Base-by-base conservation (phyloP, 2,113 vertebrate genomes). In the Prionailurus bengalensis region DNA sequence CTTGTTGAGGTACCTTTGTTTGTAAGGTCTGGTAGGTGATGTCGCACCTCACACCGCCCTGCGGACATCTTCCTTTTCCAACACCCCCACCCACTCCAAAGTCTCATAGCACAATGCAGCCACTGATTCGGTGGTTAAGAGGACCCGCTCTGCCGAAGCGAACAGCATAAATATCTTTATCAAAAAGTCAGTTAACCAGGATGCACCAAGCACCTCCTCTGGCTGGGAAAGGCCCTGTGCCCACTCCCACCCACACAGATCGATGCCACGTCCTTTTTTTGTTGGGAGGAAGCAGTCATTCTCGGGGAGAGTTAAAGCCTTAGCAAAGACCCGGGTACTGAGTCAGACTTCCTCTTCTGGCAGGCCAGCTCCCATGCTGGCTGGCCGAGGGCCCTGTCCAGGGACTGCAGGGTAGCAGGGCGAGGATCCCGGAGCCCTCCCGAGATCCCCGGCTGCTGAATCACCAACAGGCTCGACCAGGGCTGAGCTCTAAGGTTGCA, bases 391-490 rank as follows among this genome's bases (percentile, higher is more conserved):
- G 84, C 53, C 95, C 33, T 0, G 0, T 74, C 17, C 1, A 23
- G 79, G 91, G 48, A 82, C 4, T 16, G 39, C 11, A 25, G 95
- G 87, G 86, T 61, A 93, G 17, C 36, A n/a, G 55, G 89, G 31
- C 0, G 4, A 71, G 79, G 45, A 68, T 61, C 4, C 0, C n/a
- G 0, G 17, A 89, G 80, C 31, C n/a, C 71, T 86, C 39, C 11
- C 0, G 0, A 91, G 84, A 86, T 95, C 93, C 73, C 91, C 25
- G 21, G 83, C 33, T 39, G 13, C 82, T 94, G 96, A 97, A 71
- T 97, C 97, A 98, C 79, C 65, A 96, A 92, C 92, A 96, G 87
- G 84, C 76, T 95, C 90, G 89, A 82, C 94, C 58, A 81, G 93
- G 12, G 42, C 71, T 0, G 9, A 91, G 68, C 71, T 89, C 79